Base-by-base conservation (phyloP, 2,888 invertebrate species). In the Artemia sinica region DNA sequence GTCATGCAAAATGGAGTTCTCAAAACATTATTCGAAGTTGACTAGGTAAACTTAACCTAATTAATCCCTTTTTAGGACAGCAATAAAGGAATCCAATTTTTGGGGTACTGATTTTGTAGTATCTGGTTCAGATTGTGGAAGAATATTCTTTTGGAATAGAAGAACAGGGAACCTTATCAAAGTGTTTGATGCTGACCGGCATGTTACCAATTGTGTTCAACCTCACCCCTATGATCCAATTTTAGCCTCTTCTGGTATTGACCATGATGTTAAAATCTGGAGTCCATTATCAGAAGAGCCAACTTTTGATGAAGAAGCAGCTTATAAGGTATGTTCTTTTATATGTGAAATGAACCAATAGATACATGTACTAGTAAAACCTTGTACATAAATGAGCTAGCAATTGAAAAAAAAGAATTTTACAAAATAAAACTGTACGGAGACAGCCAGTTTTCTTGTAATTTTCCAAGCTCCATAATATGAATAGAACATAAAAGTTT, bases 61-160 rank as follows among this genome's bases (percentile, higher is more conserved):
- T 7, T 58, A 14, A 50, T 63, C 72, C 70, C 70, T 79, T 75
- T 71, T 71, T 78, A 86, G 84, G 76, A 86, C 86, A 68, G 86
- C 86, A 89, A 89, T 91, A 71, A 91, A 91, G 77, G 89, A 90
- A 77, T 86, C 89, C 6, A 85, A 85, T 70, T 91, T 90, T 78
- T 91, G 89, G 88, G 90, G 90, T 66, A 82, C 85, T 73, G 80
- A 86, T 74, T 87, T 83, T 78, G 84, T 91, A 13, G 85, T 90
- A 84, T 88, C 88, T 41, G 91, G 91, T n/a, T 89, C 88, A 13
- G 91, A 91, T 78, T 91, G 91, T 77, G 91, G 90, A 0, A 89
- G 90, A 75, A 86, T 91, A 13, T 90, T 91, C 75, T 81, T 88
- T 51, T 91, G 90, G 91, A 83, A 89, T 69, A 82, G 86, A 52